Evolutionary conservation across 1,140 invertebrate species (phyloP).

Genomic region (Tetramorium simillimum): DNA sequence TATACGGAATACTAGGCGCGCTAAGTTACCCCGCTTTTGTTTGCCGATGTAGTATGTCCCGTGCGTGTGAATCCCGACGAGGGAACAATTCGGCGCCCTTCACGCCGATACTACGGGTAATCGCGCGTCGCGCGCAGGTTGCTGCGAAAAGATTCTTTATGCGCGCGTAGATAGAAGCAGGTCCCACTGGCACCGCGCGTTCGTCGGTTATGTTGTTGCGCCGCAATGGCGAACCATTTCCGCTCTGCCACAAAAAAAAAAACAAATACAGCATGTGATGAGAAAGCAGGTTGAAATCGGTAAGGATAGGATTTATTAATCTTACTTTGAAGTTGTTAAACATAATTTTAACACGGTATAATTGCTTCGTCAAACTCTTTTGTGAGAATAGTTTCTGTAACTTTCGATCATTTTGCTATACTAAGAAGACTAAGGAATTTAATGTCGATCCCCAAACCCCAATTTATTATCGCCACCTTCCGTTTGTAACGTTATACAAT

Average conservation of each 20-base stretch:
- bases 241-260: slow-evolving; percentile 19
- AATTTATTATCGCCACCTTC: background rate
- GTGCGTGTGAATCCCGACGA: slow-evolving; percentile 60
- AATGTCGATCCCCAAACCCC: background rate
- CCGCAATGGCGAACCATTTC: slow-evolving; percentile 58
- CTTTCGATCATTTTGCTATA: background rate
- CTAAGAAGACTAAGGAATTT: background rate
- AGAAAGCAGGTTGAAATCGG: background rate
- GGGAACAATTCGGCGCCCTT: slow-evolving; percentile 14
- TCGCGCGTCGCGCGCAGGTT: slow-evolving; percentile 66
- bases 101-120: slow-evolving; percentile 41
- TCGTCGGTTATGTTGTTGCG: slow-evolving; percentile 59
- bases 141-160: slow-evolving; percentile 72
- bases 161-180: slow-evolving; percentile 56
- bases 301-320: background rate
- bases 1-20: slow-evolving; percentile 73
- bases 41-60: slow-evolving; percentile 38
- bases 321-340: background rate
- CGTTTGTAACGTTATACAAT: background rate
- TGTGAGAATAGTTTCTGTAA: background rate
- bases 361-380: background rate
- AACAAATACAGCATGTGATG: background rate
- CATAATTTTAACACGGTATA: background rate
- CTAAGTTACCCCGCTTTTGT: slow-evolving; percentile 61
- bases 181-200: slow-evolving; percentile 49